Conservation (phyloP, 37 sponge, comb jelly and placozoan genomes). For the Oopsacas minuta region DNA sequence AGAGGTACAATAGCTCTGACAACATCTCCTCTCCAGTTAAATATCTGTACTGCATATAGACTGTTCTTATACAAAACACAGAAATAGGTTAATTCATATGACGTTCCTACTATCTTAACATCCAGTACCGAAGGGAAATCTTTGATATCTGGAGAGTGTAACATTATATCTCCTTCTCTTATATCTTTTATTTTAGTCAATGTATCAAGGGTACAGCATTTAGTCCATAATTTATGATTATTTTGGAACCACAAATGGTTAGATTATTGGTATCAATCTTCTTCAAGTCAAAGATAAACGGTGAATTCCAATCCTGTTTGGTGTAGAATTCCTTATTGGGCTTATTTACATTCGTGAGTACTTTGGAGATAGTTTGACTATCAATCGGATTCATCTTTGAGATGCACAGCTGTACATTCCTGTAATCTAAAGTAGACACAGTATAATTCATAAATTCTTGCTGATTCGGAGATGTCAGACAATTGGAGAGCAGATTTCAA, state of each 20-base stretch:
- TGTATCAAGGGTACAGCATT: neutral
- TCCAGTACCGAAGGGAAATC: neutral
- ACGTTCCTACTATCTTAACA: neutral
- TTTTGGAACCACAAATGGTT: neutral
- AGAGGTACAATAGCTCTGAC: neutral
- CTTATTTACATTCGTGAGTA: neutral
- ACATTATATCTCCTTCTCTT: neutral
- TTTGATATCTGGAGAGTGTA: neutral
- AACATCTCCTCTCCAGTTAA: neutral
- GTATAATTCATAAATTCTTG: too few relatives aligned
- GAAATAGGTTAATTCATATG: neutral
- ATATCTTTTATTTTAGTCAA: neutral
- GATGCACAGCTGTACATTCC: too few relatives aligned
- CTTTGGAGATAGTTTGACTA: neutral
- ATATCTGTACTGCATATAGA: neutral
- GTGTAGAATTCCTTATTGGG: neutral
- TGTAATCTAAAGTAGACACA: too few relatives aligned
- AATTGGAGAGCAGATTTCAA: too few relatives aligned
- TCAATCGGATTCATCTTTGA: neutral
- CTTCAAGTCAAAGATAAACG: neutral
- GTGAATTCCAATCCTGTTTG: neutral
- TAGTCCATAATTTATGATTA: neutral
- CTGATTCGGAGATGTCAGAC: too few relatives aligned
- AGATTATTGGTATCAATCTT: neutral
- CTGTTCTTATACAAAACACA: neutral